Base-by-base conservation (phyloP, 2,888 invertebrate species). In the Drosophila mimetica region DNA sequence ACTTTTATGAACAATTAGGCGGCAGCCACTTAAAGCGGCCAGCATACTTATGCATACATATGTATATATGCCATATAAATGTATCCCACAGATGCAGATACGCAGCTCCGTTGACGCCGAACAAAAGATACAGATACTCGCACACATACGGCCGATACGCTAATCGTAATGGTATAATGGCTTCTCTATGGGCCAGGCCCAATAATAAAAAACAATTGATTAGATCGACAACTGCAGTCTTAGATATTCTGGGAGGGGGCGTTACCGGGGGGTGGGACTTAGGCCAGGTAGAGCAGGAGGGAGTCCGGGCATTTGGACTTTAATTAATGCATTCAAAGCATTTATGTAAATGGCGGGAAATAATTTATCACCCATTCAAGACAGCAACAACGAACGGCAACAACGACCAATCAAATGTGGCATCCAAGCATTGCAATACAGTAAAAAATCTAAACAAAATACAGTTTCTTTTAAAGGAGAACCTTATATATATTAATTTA, bases 301-400 rank as follows among this genome's bases (percentile, higher is more conserved):
- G 66, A 59, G 78, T 71, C 76, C 75, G 79, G 71, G 83, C 79
- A 80, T 79, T 82, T 86, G 78, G 86, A 88, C 83, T 89, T 89
- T 88, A 89, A 89, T 89, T 88, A 89, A 89, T 88, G 88, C 85
- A 83, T 89, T 88, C 76, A 72, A 86, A 82, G 77, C 89, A 86
- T 89, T 90, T 89, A 90, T 89, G 90, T 87, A 90, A 90, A 89
- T 90, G 86, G 80, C 77, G 89, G 89, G 79, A 90, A 89, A 90
- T 89, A 90, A 89, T 90, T 90, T 89, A 89, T 90, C 88, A 90
- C 89, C 87, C 85, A 83, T 89, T 88, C 84, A 83, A 82, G 82
- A 82, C 76, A 71, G 64, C 71, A 39, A 69, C 58, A 50, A 59
- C 53, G 42, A 37, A 65, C 55, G 53, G 18, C 64, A 69, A 20